Base-by-base conservation (phyloP, 1,140 invertebrate species). In the Melitaea cinxia region DNA sequence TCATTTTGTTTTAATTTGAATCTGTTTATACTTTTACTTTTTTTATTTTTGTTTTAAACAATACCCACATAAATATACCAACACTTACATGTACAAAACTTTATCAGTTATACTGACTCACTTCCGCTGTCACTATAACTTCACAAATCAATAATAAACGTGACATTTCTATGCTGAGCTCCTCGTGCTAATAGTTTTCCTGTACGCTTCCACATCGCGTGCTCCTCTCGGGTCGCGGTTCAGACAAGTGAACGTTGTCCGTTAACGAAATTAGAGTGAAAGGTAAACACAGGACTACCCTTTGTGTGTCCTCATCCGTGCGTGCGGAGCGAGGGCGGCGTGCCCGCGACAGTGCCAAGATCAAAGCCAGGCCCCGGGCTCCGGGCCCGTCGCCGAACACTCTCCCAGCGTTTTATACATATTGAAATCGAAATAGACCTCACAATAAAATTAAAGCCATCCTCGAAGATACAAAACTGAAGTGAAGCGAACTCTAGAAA, bases 241-340 rank as follows among this genome's bases (percentile, higher is more conserved):
- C 37, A 19, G 5, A 42, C 0, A 42, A 23, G 17, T 26, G 35
- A 26, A 57, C 39, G 30, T 56, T 56, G n/a, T 26, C 53, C 54
- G 30, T 42, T 62, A 62, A 54, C 59, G 33, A 62, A 53, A 62
- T 62, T 54, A 45, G 50, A 54, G 35, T 7, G 59, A 23, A 62
- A 62, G 33, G 59, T 62, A 62, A 62, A 62, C 59, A 62, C 28
- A 30, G 26, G 33, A 45, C 17, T 52, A 53, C 59, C 59, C 59
- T 54, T 42, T 53, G n/a, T 15, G 30, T 15, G 37, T 17, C 30
- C 33, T 12, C 54, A 39, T 24, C 24, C 49, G 35, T 57, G 49
- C 59, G 33, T 45, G 50, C 42, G 47, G 19, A 3, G 5, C 39
- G 39, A 12, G 39, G 19, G 37, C 50, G 52, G 26, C 15, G 15